Evolutionary conservation across 2,888 invertebrate genomes (phyloP).

Genomic region (Allolobophora icterica): DNA sequence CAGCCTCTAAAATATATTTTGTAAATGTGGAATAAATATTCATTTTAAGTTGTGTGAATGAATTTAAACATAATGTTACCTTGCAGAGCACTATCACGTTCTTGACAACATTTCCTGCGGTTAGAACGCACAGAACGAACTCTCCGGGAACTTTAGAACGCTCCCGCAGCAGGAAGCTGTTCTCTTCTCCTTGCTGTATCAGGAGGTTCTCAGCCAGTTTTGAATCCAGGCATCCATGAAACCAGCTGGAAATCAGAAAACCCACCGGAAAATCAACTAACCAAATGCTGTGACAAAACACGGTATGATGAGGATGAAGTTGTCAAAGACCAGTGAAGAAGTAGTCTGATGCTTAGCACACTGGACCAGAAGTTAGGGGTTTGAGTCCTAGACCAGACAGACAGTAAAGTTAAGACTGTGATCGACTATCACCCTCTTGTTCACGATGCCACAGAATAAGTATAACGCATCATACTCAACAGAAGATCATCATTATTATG

Average conservation of each 20-base stretch:
- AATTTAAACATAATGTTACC: neutral
- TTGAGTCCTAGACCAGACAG: neutral
- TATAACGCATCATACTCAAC: no score
- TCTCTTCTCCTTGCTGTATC: neutral
- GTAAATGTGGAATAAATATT: no score
- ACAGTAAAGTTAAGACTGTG: neutral
- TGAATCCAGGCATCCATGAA: neutral
- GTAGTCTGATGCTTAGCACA: neutral
- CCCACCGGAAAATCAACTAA: neutral
- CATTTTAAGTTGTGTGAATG: neutral
- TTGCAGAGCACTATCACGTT: neutral
- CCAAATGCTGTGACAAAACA: neutral
- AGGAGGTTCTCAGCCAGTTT: neutral
- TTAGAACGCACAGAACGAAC: constrained; percentile 14
- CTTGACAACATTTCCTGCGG: neutral
- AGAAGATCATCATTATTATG: no score
- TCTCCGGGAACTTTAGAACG: neutral
- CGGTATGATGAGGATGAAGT: neutral
- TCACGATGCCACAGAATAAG: no score
- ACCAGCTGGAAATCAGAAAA: constrained; percentile 4
- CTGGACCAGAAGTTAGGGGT: neutral
- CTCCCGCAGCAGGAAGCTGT: neutral
- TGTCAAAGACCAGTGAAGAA: neutral
- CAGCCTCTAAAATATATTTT: neutral
- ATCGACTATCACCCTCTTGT: no score